phyloP scores from a whole-genome alignment of 2,888 invertebrate species.

The Allygus modestus region DNA sequence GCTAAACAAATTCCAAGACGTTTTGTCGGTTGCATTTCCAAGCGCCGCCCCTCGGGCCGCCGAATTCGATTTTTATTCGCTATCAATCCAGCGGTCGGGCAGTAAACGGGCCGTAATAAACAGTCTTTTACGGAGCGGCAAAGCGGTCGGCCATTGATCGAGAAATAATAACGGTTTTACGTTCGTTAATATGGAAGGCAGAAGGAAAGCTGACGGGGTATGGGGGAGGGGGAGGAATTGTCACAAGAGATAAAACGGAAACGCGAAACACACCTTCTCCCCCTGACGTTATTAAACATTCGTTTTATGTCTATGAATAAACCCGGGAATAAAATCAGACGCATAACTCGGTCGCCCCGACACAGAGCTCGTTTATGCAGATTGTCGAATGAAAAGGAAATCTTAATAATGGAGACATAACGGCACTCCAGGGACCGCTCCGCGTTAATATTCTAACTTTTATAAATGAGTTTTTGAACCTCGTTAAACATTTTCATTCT shows the following conservation, averaged over 20 bases:
- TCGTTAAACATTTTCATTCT: slow-evolving; percentile 8
- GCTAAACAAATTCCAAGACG: too few species aligned
- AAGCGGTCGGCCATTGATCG: slow-evolving; percentile 34
- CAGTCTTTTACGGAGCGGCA: not conserved
- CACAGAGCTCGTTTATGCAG: slow-evolving; percentile 28
- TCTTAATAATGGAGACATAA: slow-evolving; percentile 60
- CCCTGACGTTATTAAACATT: slow-evolving; percentile 40
- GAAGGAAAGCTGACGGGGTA: not conserved
- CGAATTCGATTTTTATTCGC: not conserved
- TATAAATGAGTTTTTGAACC: slow-evolving; percentile 33
- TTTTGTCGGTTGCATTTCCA: too few species aligned
- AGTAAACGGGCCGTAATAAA: slow-evolving; percentile 33
- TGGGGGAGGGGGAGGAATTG: not conserved
- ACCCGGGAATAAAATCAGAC: slow-evolving; percentile 10
- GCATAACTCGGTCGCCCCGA: not conserved
- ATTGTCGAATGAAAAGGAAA: slow-evolving; percentile 57
- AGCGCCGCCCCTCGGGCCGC: not conserved
- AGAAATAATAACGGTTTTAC: slow-evolving; percentile 33
- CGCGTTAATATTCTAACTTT: slow-evolving; percentile 25
- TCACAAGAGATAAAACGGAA: slow-evolving; percentile 18
- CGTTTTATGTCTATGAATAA: slow-evolving; percentile 43
- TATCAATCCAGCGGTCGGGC: not conserved
- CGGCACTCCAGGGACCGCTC: not conserved
- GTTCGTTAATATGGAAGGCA: slow-evolving; percentile 29
- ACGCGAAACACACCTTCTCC: slow-evolving; percentile 7